A percentile compares a stretch with the other conserved stretches of the same genome.
Conservation (phyloP, 2,888 invertebrate genomes). For the Resseliella maxima region DNA sequence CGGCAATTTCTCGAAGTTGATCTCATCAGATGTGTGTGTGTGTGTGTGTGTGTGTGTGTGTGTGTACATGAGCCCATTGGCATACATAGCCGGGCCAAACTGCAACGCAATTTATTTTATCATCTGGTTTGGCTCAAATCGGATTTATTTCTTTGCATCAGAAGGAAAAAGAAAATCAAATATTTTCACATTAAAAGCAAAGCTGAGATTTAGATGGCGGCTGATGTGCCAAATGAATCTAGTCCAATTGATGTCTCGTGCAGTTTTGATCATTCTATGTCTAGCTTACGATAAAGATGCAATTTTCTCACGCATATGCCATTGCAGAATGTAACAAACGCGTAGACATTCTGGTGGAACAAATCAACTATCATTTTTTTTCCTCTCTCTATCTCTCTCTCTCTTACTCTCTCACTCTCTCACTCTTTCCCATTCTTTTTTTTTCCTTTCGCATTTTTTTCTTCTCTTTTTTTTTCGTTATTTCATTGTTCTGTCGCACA, state of each 20-base stretch:
- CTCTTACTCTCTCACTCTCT: neutral
- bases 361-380: too few species aligned
- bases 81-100: neutral
- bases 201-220: neutral
- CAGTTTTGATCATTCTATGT: neutral
- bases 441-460: neutral
- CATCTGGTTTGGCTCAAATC: neutral
- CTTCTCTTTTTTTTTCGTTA: neutral
- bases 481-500: constrained; percentile 30
- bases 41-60: neutral
- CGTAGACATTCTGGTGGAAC: constrained; percentile 19
- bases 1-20: neutral
- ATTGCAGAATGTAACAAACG: neutral
- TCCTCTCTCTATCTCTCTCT: too few species aligned
- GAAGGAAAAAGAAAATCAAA: neutral
- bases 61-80: neutral
- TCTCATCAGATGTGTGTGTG: neutral
- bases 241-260: neutral
- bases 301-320: constrained; percentile 15
- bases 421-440: neutral
- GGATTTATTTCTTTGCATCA: neutral
- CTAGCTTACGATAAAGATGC: neutral
- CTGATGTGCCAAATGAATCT: constrained; percentile 18
- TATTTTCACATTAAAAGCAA: too few species aligned
- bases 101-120: neutral